Base-by-base conservation (phyloP, 2,113 vertebrate genomes). In the Halcyon malimbica region DNA sequence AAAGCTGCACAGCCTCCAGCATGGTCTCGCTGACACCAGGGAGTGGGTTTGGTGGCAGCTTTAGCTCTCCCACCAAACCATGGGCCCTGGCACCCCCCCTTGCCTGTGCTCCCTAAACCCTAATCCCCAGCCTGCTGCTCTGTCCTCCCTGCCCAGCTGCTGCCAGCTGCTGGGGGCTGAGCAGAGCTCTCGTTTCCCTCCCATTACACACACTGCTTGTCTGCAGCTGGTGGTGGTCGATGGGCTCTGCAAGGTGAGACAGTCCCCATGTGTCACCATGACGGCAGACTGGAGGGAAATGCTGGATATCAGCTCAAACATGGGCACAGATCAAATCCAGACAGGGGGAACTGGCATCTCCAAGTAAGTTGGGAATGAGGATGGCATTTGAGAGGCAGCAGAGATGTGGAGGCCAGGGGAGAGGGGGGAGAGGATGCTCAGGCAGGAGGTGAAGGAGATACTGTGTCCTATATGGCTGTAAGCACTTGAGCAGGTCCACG, bases 391-490 rank as follows among this genome's bases (percentile, higher is more conserved):
- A 73, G 82, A 67, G 62, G 51, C 15, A 21, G 12, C 20, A 35
- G 67, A 76, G 39, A 35, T 5, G 6, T 7, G 18, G 29, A 79
- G 19, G 42, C 57, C 56, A 57, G 19, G 6, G 14, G 14, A 83
- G 18, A 74, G 46, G 80, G 50, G 83, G 57, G 12, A 64, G 4
- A 8, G 17, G 9, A 26, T 56, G 25, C 33, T 73, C 0, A 0
- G 25, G 20, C n/a, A 67, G 44, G 53, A 73, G 46, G 26, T 42
- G 35, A 69, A 67, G 23, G 7, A 39, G 5, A 78, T 9, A 35
- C 33, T 35, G 12, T 0, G 2, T 63, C 35, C n/a, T 54, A n/a
- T 57, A n/a, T 37, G 24, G 9, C 51, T 1, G 1, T 48, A 51
- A 15, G 60, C 26, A 17, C 26, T 42, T 0, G 3, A 79, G 35